Conservation (phyloP, 2,888 invertebrate species). For the Corbicula japonica region DNA sequence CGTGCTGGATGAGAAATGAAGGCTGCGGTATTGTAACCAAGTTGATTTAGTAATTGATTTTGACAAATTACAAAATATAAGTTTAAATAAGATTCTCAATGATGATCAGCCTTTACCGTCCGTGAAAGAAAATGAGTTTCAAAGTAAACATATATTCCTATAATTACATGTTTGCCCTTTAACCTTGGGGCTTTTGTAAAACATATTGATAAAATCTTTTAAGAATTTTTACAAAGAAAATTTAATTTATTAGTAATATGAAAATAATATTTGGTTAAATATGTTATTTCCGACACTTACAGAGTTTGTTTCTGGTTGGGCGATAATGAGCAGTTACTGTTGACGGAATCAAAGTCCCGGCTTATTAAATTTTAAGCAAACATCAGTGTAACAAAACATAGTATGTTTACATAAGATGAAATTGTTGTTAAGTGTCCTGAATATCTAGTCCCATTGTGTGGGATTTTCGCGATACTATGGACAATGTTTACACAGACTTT, state of each 20-base stretch:
- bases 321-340: constrained; percentile 36
- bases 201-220: constrained; percentile 34
- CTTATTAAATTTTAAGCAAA: constrained; percentile 47
- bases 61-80: constrained; percentile 65
- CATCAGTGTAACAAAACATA: constrained; percentile 28
- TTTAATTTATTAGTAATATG: constrained; percentile 47
- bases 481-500: constrained; percentile 20
- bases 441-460: constrained; percentile 41
- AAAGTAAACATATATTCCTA: constrained; percentile 39
- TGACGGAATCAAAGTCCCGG: constrained; percentile 21
- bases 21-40: constrained; percentile 41
- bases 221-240: constrained; percentile 41
- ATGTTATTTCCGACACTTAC: constrained; percentile 42
- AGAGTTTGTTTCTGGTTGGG: neutral
- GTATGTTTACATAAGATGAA: constrained; percentile 38
- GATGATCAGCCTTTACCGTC: constrained; percentile 12
- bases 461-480: neutral
- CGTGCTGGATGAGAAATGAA: constrained; percentile 48
- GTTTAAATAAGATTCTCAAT: constrained; percentile 44
- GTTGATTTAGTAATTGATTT: constrained; percentile 56
- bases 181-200: constrained; percentile 35
- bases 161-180: constrained; percentile 55
- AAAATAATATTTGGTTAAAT: constrained; percentile 53
- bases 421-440: neutral
- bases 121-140: constrained; percentile 45